Evolutionary conservation across 2,113 vertebrate genomes (phyloP).

Genomic region (Muscicapa adusta): DNA sequence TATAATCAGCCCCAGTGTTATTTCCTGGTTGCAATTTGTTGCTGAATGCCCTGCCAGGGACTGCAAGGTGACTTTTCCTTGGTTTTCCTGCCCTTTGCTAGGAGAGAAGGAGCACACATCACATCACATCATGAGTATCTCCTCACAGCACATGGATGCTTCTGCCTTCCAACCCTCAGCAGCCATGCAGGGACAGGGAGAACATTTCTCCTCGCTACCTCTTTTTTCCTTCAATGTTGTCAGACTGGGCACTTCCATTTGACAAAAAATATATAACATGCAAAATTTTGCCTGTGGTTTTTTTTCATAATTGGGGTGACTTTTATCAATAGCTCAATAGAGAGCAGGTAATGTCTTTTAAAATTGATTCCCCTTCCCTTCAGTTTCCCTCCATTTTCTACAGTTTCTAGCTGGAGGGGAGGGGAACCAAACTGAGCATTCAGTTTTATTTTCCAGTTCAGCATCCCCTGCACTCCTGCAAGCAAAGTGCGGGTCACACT

Average conservation of each 20-base stretch:
- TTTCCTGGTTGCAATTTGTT: background rate
- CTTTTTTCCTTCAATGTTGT: background rate
- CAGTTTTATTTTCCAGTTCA: slow-evolving; percentile 33
- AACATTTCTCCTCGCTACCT: background rate
- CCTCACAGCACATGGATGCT: background rate
- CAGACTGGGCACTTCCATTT: background rate
- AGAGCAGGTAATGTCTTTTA: background rate
- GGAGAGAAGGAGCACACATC: background rate
- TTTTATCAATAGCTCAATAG: background rate
- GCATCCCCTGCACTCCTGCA: background rate
- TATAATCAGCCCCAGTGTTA: background rate
- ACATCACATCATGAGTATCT: background rate
- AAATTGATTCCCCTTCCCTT: background rate
- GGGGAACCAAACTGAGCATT: background rate
- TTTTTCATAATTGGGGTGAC: background rate
- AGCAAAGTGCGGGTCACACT: background rate
- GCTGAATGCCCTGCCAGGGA: background rate
- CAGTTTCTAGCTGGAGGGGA: background rate
- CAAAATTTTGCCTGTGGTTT: background rate
- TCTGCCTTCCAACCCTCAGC: background rate
- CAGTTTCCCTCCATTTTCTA: background rate
- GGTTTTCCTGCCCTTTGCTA: background rate
- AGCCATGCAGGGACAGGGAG: background rate
- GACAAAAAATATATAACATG: background rate
- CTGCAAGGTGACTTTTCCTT: background rate